Evolutionary conservation across 2,888 invertebrate species (phyloP).

Genomic region (Sesia apiformis): DNA sequence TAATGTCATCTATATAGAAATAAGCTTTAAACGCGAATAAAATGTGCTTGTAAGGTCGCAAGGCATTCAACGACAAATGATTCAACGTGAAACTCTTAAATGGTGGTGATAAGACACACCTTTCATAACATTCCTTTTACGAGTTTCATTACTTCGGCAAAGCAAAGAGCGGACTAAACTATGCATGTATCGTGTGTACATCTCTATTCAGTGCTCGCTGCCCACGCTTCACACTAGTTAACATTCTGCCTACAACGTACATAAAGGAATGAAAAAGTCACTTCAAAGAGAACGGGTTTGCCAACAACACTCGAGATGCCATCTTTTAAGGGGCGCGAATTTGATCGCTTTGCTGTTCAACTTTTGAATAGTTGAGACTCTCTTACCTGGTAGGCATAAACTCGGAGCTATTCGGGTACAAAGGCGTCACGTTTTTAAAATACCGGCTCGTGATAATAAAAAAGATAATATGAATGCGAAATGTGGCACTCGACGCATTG

Average conservation of each 20-base stretch:
- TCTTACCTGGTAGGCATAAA: not conserved
- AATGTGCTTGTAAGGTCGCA: not conserved
- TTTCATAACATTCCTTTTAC: constrained; percentile 22
- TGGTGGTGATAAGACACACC: constrained; percentile 45
- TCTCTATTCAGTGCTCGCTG: constrained; percentile 56
- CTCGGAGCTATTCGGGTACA: not conserved
- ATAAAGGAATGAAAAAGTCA: constrained; percentile 42
- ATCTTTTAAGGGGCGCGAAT: constrained; percentile 46
- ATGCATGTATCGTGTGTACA: constrained; percentile 67
- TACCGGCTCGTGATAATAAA: not conserved
- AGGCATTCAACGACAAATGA: constrained; percentile 23
- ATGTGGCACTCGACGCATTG: not conserved
- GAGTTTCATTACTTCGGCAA: constrained; percentile 62
- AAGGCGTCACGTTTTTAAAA: not conserved
- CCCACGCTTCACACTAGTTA: constrained; percentile 47
- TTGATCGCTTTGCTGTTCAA: constrained; percentile 39
- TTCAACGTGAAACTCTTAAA: constrained; percentile 34
- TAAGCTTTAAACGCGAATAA: not conserved
- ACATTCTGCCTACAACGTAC: constrained; percentile 20
- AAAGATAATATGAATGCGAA: not conserved
- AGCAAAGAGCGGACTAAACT: constrained; percentile 53
- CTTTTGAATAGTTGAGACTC: constrained; percentile 8
- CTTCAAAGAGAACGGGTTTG: constrained; percentile 39
- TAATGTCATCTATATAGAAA: too few species aligned
- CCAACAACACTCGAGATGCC: constrained; percentile 33